Conservation (phyloP, 1,140 invertebrate genomes). For the Helicorthomorpha holstii region DNA sequence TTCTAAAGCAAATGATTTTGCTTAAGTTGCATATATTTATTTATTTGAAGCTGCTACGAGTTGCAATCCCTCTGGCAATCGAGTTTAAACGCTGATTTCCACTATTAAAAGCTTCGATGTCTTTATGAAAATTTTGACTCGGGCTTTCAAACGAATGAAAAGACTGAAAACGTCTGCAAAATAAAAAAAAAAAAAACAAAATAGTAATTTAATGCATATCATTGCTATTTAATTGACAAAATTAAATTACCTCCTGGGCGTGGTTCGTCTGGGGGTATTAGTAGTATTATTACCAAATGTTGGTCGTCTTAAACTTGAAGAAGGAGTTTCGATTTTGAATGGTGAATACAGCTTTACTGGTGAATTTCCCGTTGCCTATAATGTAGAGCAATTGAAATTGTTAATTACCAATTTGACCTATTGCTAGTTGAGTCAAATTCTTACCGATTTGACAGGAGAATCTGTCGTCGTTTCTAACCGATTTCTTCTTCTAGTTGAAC, state of each 20-base stretch:
- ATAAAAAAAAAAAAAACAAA: not conserved
- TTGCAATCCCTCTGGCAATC: not conserved
- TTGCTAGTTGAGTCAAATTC: too few species aligned
- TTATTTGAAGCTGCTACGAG: not conserved
- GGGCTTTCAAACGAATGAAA: not conserved
- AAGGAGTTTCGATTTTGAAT: conserved; percentile 40
- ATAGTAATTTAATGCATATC: too few species aligned
- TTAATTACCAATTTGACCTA: too few species aligned
- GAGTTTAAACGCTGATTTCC: not conserved
- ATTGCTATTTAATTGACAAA: not conserved
- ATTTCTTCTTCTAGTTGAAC: conserved; percentile 36
- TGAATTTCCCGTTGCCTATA: conserved; percentile 24
- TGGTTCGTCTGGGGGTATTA: not conserved
- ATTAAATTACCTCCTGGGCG: not conserved
- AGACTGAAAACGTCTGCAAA: not conserved
- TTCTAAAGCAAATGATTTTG: not conserved
- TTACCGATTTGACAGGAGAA: conserved; percentile 29
- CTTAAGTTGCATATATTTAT: not conserved
- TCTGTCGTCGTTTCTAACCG: conserved; percentile 35
- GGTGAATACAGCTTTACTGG: conserved; percentile 45
- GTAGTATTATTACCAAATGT: too few species aligned
- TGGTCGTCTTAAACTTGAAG: not conserved
- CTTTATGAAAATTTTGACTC: not conserved
- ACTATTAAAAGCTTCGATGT: not conserved
- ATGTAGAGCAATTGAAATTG: too few species aligned